Evolutionary conservation across 2,113 vertebrate genomes (phyloP), one percentile per base, ranked within the genome.

Genomic region (Zapornia atra): DNA sequence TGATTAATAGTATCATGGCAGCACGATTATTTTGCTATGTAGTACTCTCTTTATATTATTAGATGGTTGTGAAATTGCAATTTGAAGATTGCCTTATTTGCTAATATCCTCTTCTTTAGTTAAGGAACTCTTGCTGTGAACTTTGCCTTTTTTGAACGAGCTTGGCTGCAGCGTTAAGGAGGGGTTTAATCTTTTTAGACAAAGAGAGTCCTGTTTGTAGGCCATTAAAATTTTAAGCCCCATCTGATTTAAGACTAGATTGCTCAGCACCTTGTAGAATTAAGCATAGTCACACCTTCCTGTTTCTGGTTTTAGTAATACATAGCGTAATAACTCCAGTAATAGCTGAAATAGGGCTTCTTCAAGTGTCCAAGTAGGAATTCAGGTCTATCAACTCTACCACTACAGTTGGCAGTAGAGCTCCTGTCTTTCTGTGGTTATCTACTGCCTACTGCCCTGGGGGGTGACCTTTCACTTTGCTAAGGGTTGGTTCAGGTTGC

Each of bases 251-350:
- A 88, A 88, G 51, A 65, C 13, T 51, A 53, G n/a, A 59, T 54
- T 88, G 60, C 54, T 96, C 71, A 90, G 82, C 42, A 75, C 11
- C 57, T 82, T 81, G 59, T 72, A 56, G 29, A 15, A 63, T 77
- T 87, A 91, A 80, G 13, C 9, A 36, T 0, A 63, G 36, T n/a
- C 59, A 77, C 64, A 20, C 56, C 42, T 86, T 66, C 28, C 10
- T 50, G 11, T 70, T 90, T 83, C 76, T 81, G 3, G 1, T 40
- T 83, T 77, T 40, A 81, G 36, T 12, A 68, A 26, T 13, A 21
- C 0, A 0, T 63, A 63, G 22, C 0, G 0, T 50, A 69, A 21
- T 80, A 87, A 42, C 33, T 85, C 0, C 0, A 40, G 28, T 46
- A 66, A 51, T 24, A 64, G 20, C 40, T 73, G 68, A 73, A 90